phyloP scores from a whole-genome alignment of 2,888 invertebrate species.

The Scaeva pyrastri region DNA sequence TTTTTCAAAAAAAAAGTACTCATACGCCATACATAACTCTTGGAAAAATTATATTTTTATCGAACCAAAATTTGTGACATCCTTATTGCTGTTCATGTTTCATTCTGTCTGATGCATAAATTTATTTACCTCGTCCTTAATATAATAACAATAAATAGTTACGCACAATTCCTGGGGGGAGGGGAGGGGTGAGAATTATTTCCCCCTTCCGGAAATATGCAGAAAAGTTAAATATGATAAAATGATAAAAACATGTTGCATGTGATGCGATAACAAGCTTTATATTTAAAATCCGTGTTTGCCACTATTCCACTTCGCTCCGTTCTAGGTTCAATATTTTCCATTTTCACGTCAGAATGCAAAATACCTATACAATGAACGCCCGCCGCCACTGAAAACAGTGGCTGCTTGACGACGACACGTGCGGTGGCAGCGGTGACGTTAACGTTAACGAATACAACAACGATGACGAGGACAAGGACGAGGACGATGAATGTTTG shows the following conservation, averaged over 20 bases:
- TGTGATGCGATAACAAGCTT: constrained; percentile 56
- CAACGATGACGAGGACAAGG: not conserved
- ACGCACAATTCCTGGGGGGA: not conserved
- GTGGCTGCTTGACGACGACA: not conserved
- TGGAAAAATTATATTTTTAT: too few species aligned
- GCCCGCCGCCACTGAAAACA: too few species aligned
- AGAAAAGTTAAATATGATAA: not conserved
- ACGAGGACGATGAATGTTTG: constrained; percentile 57
- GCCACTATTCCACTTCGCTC: not conserved
- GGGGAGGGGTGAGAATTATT: not conserved
- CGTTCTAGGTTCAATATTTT: constrained; percentile 41
- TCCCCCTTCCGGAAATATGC: too few species aligned
- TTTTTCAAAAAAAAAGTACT: too few species aligned
- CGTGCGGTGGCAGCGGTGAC: not conserved
- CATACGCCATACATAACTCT: too few species aligned
- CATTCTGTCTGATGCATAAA: too few species aligned
- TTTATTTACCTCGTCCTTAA: not conserved
- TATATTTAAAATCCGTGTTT: constrained; percentile 1
- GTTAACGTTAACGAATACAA: not conserved
- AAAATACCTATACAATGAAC: not conserved
- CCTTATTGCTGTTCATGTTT: too few species aligned
- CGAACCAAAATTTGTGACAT: too few species aligned
- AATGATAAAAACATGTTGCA: constrained; percentile 12
- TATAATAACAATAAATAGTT: not conserved
- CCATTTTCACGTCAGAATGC: constrained; percentile 50